A percentile compares a stretch with the other conserved stretches of the same genome.
These are phyloP conservation scores for Epinephelus lanceolatus DNA, from an alignment of 2,113 vertebrate species.

Conservation along the genomic window DNA sequence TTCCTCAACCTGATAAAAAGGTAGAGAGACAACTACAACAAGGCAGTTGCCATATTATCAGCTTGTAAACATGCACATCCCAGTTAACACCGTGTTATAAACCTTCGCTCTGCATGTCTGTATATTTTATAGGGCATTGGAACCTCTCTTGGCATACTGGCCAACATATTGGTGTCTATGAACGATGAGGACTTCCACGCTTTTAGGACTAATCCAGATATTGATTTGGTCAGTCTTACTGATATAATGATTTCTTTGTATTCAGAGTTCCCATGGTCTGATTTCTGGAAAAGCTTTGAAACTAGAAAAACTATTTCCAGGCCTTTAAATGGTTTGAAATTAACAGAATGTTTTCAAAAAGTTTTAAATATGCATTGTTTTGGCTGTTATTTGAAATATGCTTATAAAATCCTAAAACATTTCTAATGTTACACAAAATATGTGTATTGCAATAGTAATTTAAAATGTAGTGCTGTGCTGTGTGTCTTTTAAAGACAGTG, in stretches of 20 bases:
- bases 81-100: neutral
- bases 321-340: too few species aligned
- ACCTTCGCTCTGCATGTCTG: constrained; percentile 1
- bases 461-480: too few species aligned
- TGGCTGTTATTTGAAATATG: too few species aligned
- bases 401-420: too few species aligned
- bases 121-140: constrained; percentile 86
- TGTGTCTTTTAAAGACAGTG: too few species aligned
- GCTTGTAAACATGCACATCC: neutral
- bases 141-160: constrained; percentile 91
- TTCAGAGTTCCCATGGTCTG: neutral
- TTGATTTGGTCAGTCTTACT: constrained; percentile 84
- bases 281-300: too few species aligned
- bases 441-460: too few species aligned
- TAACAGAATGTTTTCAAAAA: too few species aligned
- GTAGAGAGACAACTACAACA: constrained; percentile 69
- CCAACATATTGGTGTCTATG: constrained; percentile 94
- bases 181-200: constrained; percentile 88
- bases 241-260: neutral
- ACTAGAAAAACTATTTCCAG: too few species aligned
- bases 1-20: constrained; percentile 96
- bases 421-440: too few species aligned
- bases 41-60: neutral
- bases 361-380: too few species aligned
- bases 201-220: constrained; percentile 86